Base-by-base conservation (phyloP, 1,140 invertebrate species). In the Brachionus asplanchnoidis region DNA sequence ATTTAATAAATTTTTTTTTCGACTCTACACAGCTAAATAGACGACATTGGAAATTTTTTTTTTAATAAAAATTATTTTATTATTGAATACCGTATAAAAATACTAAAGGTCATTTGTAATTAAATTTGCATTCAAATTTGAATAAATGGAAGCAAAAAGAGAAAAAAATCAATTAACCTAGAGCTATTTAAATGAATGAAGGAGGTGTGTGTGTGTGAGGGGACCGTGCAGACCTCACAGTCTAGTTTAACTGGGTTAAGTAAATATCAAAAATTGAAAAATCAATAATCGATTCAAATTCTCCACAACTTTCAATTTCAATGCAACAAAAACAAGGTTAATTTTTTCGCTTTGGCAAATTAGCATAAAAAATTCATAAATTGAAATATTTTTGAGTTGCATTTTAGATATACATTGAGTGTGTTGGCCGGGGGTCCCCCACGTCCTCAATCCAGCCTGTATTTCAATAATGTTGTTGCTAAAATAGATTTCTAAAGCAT, bases 321-420 rank as follows among this genome's bases (percentile, higher is more conserved):
- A 73, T 42, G 32, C 68, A 73, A 73, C 17, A 73, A 46, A 73
- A 73, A 73, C 68, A 73, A 73, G 68, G 68, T 73, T 73, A 73
- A 42, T 42, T 73, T n/a, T 44, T 36, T 36, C 32, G 32, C 17
- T 17, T 36, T 40, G 6, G 6, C 9, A 14, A 40, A 73, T 73
- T 40, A 73, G 12, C 68, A 73, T 73, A 73, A 73, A 42, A 17
- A 42, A 73, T 73, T 17, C 68, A 7, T 60, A 3, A 40, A 40
- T 73, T 73, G 68, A 73, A 73, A 20, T 2, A 73, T 73, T 73
- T 73, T 73, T 17, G 12, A 73, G 12, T 73, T 73, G 68, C 68
- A 73, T 44, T 73, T 73, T 42, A 42, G 7, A 42, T 42, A 17
- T 42, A n/a, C 17, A 23, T 60, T 6, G 53, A 20, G 53, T 8